A percentile compares a stretch with the other conserved stretches of the same genome.
Conservation (phyloP, 2,113 vertebrate genomes). For the Onychorhynchus coronatus region DNA sequence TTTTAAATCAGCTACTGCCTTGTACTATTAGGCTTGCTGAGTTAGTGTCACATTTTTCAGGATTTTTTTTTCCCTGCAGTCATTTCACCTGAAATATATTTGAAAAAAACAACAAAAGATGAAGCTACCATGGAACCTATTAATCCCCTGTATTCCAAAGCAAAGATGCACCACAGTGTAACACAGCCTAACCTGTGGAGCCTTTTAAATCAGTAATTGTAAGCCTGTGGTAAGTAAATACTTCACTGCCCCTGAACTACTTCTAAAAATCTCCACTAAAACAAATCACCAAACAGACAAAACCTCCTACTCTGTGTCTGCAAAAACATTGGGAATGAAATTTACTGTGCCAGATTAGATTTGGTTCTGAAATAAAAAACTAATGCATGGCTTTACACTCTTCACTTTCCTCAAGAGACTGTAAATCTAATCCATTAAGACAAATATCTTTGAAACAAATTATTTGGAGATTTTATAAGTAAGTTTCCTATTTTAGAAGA, state of each 20-base stretch:
- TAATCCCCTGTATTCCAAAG: neutral
- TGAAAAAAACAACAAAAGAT: neutral
- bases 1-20: neutral
- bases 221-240: neutral
- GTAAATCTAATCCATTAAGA: neutral
- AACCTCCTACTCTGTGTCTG: neutral
- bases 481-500: neutral
- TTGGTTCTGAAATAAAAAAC: neutral
- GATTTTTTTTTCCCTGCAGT: neutral
- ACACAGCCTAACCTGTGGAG: neutral
- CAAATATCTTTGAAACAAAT: neutral
- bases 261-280: neutral
- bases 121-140: neutral
- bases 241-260: neutral
- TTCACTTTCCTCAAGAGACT: neutral
- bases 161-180: neutral
- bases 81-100: neutral
- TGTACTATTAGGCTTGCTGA: neutral
- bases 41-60: neutral
- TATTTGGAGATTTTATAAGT: neutral
- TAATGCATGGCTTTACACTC: neutral
- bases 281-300: neutral
- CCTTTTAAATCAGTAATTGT: neutral
- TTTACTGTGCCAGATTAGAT: neutral
- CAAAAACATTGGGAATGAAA: neutral